A percentile compares a stretch with the other conserved stretches of the same genome.
phyloP scores from a whole-genome alignment of 1,140 invertebrate genomes.

The Andricus grossulariae region DNA sequence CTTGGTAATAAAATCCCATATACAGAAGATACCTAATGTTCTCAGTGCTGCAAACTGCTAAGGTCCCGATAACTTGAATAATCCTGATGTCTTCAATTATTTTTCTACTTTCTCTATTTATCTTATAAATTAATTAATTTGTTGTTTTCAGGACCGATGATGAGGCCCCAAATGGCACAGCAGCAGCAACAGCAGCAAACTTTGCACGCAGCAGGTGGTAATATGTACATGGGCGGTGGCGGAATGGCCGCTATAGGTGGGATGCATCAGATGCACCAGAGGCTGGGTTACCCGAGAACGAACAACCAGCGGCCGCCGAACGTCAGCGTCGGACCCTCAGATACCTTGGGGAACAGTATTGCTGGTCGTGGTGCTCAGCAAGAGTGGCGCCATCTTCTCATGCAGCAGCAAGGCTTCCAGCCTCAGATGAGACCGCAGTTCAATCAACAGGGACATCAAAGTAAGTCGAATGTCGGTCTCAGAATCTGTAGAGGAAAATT shows the following conservation, averaged over 20 bases:
- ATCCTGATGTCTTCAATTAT: conserved; percentile 1
- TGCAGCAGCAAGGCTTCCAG: conserved; percentile 80
- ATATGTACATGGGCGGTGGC: conserved; percentile 71
- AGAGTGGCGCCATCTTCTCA: conserved; percentile 84
- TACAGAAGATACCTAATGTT: too few species aligned
- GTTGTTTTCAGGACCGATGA: conserved; percentile 79
- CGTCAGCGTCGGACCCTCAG: conserved; percentile 76
- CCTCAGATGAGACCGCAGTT: conserved; percentile 80
- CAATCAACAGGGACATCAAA: conserved; percentile 80
- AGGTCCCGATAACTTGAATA: neutral
- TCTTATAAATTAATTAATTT: neutral
- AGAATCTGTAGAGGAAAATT: too few species aligned
- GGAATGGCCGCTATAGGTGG: conserved; percentile 68
- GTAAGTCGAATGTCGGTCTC: conserved; percentile 59
- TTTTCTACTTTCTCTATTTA: neutral
- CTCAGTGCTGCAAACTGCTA: too few species aligned
- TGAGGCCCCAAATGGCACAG: conserved; percentile 79
- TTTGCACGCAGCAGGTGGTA: conserved; percentile 70
- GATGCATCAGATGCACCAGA: conserved; percentile 77
- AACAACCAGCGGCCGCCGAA: conserved; percentile 77
- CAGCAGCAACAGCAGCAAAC: conserved; percentile 61
- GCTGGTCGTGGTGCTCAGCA: conserved; percentile 66
- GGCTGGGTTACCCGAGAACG: conserved; percentile 74
- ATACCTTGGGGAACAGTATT: conserved; percentile 70
- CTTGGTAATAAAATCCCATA: too few species aligned